Base-by-base conservation (phyloP, 2,113 vertebrate species). In the Otis tarda region DNA sequence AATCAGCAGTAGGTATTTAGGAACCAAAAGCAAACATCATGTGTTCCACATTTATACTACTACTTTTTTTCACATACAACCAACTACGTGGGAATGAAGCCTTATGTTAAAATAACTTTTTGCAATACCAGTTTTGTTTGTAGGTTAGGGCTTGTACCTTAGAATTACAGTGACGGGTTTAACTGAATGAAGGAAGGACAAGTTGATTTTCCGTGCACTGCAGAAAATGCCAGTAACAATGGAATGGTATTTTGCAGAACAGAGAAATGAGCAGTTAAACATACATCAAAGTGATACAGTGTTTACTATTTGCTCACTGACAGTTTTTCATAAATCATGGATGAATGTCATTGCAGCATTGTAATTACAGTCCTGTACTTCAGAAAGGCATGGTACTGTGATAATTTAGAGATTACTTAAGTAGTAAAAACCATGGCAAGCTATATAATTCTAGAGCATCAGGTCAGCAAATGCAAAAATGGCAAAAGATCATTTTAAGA, bases 401-500 rank as follows among this genome's bases (percentile, higher is more conserved):
- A 73, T 61, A 55, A 76, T 49, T 73, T 52, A 82, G 63, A 64
- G 74, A 91, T 75, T 92, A 81, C 45, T 87, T 69, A 73, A 79
- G 74, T 52, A 83, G 57, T 25, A 79, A 89, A 93, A 94, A 27
- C 12, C 52, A 50, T 78, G 71, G 59, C 14, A 94, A 93, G 56
- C 45, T 63, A 52, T 76, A 22, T 61, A 78, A 93, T 74, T 91
- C 63, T 81, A 82, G 39, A 86, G 28, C 33, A 73, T 63, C 49
- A 55, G 30, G 71, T 88, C 71, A 83, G 71, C 59, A 89, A 80
- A 86, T 33, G 23, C 64, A 95, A 90, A 97, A 93, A 87, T 65
- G 71, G 41, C 64, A 93, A 74, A 94, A 75, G 35, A 85, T 49
- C 1, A 85, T 90, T 89, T 87, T 68, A 86, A 63, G 60, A 68